Evolutionary conservation across 2,888 invertebrate species (phyloP), one percentile per base, ranked within the genome.

Genomic region (Drepana falcataria): DNA sequence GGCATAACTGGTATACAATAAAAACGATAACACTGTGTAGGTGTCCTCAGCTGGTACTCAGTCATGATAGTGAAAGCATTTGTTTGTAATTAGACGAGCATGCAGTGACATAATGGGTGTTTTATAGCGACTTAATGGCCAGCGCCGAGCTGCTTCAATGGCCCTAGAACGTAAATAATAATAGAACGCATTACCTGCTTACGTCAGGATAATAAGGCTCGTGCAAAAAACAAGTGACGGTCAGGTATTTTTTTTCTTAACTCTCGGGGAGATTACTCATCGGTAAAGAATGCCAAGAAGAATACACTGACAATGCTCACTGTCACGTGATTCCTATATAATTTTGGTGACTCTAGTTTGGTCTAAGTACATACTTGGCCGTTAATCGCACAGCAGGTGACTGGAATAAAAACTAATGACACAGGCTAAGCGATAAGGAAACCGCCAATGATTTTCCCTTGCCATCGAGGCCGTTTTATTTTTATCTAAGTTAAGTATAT

Each of bases 181-280:
- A 44, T 44, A 44, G 5, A 44, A 44, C 44, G 3, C 44, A 44
- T 44, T 44, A 44, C 44, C 44, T 44, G 37, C 21, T 21, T 21
- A 21, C 37, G 37, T 37, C 5, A 37, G 44, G 44, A 35, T 35
- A 37, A 21, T 37, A 40, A 49, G 3, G 37, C 37, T n/a, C 35
- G 35, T 60, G 52, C 55, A 61, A 59, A 61, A 53, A 54, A 54
- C 56, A 54, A 47, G 48, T 56, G 48, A 40, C 40, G 40, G 40
- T 40, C 40, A 40, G 52, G 51, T 52, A 41, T 47, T 58, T 55
- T 63, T 63, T 61, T 61, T 60, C 55, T 54, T 49, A 55, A 60
- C 58, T 59, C 37, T 56, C 53, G 54, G 53, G 48, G 53, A 53
- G 48, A 66, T 77, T 74, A 78, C 65, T 79, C 76, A 77, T 69